Base-by-base conservation (phyloP, 2,797 vertebrate genomes). In the Microctenopoma lineatum region DNA sequence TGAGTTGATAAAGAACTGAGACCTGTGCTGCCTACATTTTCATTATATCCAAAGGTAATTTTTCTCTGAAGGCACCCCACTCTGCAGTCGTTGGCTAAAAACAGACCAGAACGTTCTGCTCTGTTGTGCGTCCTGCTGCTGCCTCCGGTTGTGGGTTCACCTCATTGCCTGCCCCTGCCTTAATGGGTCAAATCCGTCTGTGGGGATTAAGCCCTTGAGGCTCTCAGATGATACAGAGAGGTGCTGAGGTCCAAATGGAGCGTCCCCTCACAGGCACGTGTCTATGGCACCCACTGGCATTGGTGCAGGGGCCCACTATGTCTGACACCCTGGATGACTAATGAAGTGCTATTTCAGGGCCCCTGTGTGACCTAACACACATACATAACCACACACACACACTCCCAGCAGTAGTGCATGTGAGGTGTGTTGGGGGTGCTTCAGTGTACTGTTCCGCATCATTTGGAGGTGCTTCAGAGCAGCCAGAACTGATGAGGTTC, bases 331-430 rank as follows among this genome's bases (percentile, higher is more conserved):
- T 59, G 75, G 85, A 92, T 93, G 92, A 93, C 84, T 92, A 93
- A 95, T 93, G 91, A 91, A 90, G 86, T 74, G 83, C 92, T 94
- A 92, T 94, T 94, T 94, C 80, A 86, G 87, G 84, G 83, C 87
- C 83, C 70, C 41, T 34, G 77, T 78, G 77, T 91, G 90, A 91
- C 92, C 87, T 78, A 65, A 71, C 73, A 74, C 72, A 73, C 47
- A 73, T 32, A 50, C 45, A 71, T 50, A 64, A 63, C 48, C 78
- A 69, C 76, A 86, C 66, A 74, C 66, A 60, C 59, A 66, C 68
- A 81, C 81, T 86, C 84, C 48, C 79, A 82, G 84, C 79, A 75
- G 67, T 66, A 16, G 62, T 77, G 70, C 63, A 46, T 79, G 64
- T 79, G 79, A 77, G 77, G 81, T 75, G 65, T 70, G 75, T 66